Evolutionary conservation across 2,113 vertebrate species (phyloP), one percentile per base, ranked within the genome.

Genomic region (Rana temporaria): DNA sequence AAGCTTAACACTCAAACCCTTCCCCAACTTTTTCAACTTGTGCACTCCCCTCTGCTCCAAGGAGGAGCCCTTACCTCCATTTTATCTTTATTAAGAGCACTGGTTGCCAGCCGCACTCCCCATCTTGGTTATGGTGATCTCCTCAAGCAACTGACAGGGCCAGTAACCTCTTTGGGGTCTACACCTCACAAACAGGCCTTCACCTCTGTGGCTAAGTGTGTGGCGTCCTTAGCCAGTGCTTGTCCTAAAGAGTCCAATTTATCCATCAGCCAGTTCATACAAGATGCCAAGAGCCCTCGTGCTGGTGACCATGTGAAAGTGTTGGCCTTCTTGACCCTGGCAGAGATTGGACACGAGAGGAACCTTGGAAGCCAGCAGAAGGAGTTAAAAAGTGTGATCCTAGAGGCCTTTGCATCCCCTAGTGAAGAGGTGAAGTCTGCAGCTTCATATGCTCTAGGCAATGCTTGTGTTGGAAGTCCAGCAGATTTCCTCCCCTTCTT

Each of bases 371-470:
- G 90, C 0, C 96, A 97, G 84, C 96, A 97, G 83, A 92, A 91
- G 59, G 97, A 98, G 86, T 93, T 98, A 78, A 96, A 95, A 86
- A 78, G 87, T 0, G 93, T 98, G 78, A 93, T 97, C 26, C 90
- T 99, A 86, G 96, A 97, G 19, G 97, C 97, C 0, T 94, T 99
- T 20, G 84, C 91, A 0, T 98, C 95, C 3, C 87, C 94, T 74
- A 97, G 91, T 0, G 96, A 99, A 42, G 97, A 98, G 62, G 95
- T 98, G 83, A 96, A 96, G 89, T 93, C 93, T 0, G 96, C 97
- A 0, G 97, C 97, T 0, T 97, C 97, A 55, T 97, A 92, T 0
- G 95, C 97, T 0, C 62, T 99, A 38, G 97, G 97, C 1, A 96
- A 92, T 8, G 88, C 97, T 89, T 96, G 96, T 0, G 95, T 94